These are phyloP conservation scores for Netelia fuscicornis DNA, from an alignment of 2,888 invertebrate genomes.

Conservation along the genomic window DNA sequence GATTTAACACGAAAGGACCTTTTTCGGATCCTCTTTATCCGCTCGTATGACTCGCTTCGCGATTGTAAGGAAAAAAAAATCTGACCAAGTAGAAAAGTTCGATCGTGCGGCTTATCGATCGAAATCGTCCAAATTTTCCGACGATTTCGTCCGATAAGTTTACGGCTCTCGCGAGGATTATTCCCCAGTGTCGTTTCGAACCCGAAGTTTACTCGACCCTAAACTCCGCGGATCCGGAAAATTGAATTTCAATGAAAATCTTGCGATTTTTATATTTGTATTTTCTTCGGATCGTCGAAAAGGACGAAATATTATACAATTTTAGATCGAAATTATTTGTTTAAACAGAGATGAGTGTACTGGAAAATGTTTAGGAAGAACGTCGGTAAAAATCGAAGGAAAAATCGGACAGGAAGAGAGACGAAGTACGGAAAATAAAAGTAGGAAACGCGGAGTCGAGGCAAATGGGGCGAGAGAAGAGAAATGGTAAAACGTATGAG, in stretches of 20 bases:
- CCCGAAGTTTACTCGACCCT: slow-evolving; percentile 18
- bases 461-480: slow-evolving; percentile 61
- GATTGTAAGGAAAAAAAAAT: neutral
- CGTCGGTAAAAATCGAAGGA: neutral
- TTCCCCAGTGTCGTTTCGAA: slow-evolving; percentile 11
- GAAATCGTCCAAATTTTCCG: slow-evolving; percentile 29
- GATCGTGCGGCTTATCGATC: slow-evolving; percentile 27
- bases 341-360: slow-evolving; percentile 5
- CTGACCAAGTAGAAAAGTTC: neutral
- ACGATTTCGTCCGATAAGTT: slow-evolving; percentile 12
- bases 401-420: slow-evolving; percentile 15
- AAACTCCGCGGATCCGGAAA: neutral
- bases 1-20: slow-evolving; percentile 36
- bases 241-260: neutral
- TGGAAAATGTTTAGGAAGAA: neutral
- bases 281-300: neutral
- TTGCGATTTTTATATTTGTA: neutral
- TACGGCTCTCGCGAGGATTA: neutral
- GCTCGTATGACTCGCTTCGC: slow-evolving; percentile 7
- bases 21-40: slow-evolving; percentile 36
- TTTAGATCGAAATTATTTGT: neutral
- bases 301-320: neutral
- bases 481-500: slow-evolving; percentile 42
- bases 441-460: slow-evolving; percentile 25
- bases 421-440: slow-evolving; percentile 50